phyloP scores from a whole-genome alignment of 92 coral and sea anemone species.

The Ricordea florida region DNA sequence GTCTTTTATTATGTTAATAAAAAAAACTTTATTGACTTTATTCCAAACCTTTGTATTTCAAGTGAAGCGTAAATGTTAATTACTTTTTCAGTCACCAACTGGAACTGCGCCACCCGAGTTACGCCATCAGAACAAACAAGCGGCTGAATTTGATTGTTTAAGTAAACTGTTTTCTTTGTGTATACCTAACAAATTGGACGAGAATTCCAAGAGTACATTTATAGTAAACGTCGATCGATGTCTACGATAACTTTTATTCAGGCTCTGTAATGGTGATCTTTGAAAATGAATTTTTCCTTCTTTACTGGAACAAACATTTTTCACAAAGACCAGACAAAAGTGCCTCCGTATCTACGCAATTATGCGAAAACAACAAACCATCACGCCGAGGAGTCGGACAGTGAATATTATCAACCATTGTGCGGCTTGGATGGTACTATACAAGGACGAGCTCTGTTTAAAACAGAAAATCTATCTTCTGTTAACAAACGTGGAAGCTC shows the following conservation, averaged over 20 bases:
- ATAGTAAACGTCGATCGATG: too few relatives aligned
- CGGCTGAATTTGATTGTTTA: conserved; percentile 52
- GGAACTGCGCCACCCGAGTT: conserved; percentile 42
- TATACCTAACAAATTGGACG: too few relatives aligned
- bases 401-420: conserved; percentile 6
- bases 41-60: conserved; percentile 17
- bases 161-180: conserved; percentile 46
- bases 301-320: conserved; percentile 22
- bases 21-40: conserved; percentile 8
- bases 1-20: conserved; percentile 16
- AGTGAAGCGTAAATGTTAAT: conserved; percentile 22
- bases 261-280: too few relatives aligned
- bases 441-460: conserved; percentile 29
- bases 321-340: conserved; percentile 19
- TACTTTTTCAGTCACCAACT: conserved; percentile 44
- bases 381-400: conserved; percentile 30
- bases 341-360: conserved; percentile 54
- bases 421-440: conserved; percentile 20
- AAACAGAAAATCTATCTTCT: conserved; percentile 1
- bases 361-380: conserved; percentile 55
- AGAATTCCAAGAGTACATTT: too few relatives aligned
- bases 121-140: conserved; percentile 48
- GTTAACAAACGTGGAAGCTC: neutral
- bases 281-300: conserved; percentile 25
- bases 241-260: too few relatives aligned